These are phyloP conservation scores for Drosophila phalerata DNA, from an alignment of 2,888 invertebrate genomes.

Conservation along the genomic window DNA sequence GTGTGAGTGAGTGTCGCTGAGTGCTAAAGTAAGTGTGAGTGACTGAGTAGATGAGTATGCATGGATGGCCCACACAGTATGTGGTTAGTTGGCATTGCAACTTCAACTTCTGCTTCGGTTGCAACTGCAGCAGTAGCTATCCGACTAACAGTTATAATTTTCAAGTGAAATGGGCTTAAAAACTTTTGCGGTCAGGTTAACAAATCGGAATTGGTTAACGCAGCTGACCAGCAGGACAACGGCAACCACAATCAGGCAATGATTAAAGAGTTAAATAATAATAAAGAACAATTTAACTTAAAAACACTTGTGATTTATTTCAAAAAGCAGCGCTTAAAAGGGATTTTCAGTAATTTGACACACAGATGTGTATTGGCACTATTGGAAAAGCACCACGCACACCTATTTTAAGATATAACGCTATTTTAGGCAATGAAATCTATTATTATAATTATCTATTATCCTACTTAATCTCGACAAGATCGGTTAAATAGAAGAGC, in stretches of 20 bases:
- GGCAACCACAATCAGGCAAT: not conserved
- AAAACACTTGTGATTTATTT: not conserved
- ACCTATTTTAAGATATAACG: no score
- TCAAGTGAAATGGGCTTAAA: conserved; percentile 64
- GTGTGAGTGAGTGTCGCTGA: conserved; percentile 5
- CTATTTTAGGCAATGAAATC: no score
- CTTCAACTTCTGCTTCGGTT: conserved; percentile 19
- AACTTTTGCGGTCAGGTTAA: conserved; percentile 67
- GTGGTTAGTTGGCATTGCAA: conserved; percentile 32
- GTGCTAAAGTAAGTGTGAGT: conserved; percentile 14
- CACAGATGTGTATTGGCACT: no score
- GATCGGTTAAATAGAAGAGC: no score
- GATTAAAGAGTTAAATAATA: conserved; percentile 3
- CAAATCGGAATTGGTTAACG: conserved; percentile 34
- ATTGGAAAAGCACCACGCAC: no score
- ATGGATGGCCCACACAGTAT: conserved; percentile 30
- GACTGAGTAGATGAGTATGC: conserved; percentile 22
- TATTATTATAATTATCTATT: no score
- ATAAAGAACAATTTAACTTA: not conserved
- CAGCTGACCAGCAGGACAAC: not conserved
- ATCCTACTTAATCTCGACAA: no score
- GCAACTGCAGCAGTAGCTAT: conserved; percentile 11
- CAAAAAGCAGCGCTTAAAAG: no score
- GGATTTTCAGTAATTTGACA: no score
- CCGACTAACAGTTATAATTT: conserved; percentile 67